Evolutionary conservation across 1,140 invertebrate genomes (phyloP), one percentile per base, ranked within the genome.

Genomic region (Acyrthosiphon pisum): DNA sequence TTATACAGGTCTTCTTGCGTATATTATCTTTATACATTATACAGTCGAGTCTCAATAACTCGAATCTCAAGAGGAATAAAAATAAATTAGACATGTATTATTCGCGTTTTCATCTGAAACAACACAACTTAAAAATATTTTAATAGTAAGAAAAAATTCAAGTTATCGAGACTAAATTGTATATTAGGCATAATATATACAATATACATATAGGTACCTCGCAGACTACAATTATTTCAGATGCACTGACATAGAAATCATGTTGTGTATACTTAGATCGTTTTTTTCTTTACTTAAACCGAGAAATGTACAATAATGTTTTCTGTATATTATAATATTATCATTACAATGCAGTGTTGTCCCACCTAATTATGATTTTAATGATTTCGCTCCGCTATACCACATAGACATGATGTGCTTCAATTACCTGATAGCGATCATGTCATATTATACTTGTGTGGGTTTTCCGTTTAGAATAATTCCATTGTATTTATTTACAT

Each of bases 341-440:
- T 68, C 30, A 76, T 68, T 68, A 76, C 60, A 76, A 68, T 76
- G 60, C 30, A 30, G 48, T 53, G 50, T 23, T 53, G 60, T 76
- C n/a, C 30, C 30, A n/a, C 18, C 60, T 76, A 76, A 35, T 76
- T 76, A 35, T 76, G 11, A 76, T 76, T 76, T 76, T 76, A 76
- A 76, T n/a, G 60, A 76, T 60, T 90, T 90, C 50, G 26, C 26
- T 90, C 44, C 18, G n/a, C 23, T 68, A 44, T 68, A 60, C 35
- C 60, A 30, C 41, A 6, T 26, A 56, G 2, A 1, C 48, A 76
- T n/a, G 60, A 76, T 88, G 56, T 60, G 22, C 87, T 30, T 44
- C 30, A 90, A 90, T 90, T 90, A 90, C 44, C 37, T 68, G 89
- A 90, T 90, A 46, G 60, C 26, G 53, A 90, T 90, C 89, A n/a